Conservation (phyloP, 2,888 invertebrate genomes). For the Ctenicera cuprea region DNA sequence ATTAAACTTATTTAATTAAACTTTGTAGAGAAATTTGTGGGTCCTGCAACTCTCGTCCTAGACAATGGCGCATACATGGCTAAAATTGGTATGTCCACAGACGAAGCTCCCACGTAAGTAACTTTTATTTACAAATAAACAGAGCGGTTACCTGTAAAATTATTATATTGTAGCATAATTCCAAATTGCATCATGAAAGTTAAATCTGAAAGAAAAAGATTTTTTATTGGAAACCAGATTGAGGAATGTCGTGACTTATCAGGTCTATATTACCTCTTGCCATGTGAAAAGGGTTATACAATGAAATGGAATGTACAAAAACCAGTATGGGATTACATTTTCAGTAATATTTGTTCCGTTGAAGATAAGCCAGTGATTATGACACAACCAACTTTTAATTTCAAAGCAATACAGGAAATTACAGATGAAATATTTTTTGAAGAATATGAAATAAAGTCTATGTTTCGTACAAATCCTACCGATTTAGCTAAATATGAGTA, state of each 20-base stretch:
- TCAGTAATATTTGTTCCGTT: conserved; percentile 89
- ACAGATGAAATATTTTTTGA: conserved; percentile 98
- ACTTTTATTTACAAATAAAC: conserved; percentile 34
- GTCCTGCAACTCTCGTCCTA: conserved; percentile 57
- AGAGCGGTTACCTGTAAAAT: background rate
- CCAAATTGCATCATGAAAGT: conserved; percentile 99
- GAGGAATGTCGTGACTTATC: conserved; percentile 98
- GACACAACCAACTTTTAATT: conserved; percentile 97
- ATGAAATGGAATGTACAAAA: conserved; percentile 98
- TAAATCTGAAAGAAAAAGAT: conserved; percentile 94
- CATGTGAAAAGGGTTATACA: conserved; percentile 96
- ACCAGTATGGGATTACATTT: conserved; percentile 96
- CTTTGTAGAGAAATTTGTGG: conserved; percentile 37
- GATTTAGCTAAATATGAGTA: conserved; percentile 87
- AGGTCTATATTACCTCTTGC: conserved; percentile 93
- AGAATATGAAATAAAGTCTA: conserved; percentile 92
- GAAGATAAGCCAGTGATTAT: conserved; percentile 88
- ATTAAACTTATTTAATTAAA: background rate
- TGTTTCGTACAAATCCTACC: conserved; percentile 87
- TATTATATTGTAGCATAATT: conserved; percentile 76
- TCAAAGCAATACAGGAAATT: conserved; percentile 93
- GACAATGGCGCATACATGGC: conserved; percentile 94
- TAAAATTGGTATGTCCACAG: conserved; percentile 88
- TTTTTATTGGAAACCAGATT: conserved; percentile 95
- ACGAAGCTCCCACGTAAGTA: conserved; percentile 79